Evolutionary conservation across 2,888 invertebrate genomes (phyloP), one percentile per base, ranked within the genome.

Genomic region (Ormyrus thymus): DNA sequence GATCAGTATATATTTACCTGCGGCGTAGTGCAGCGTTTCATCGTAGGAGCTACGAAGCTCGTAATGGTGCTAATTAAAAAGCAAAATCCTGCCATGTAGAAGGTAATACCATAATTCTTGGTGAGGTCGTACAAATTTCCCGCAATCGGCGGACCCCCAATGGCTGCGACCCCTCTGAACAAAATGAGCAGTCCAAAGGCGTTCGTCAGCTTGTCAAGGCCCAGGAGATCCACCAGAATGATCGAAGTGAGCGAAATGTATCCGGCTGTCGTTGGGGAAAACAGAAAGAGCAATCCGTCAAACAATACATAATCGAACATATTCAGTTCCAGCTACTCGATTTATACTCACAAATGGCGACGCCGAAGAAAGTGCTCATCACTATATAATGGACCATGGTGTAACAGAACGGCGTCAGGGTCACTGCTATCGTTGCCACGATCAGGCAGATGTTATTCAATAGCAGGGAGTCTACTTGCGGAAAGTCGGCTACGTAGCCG

Each of bases 161-260:
- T 96, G 15, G 97, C 96, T 6, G 99, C 97, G 56, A 96, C 95
- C 68, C 99, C 99, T 88, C 99, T 95, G 92, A 98, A 97, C 84
- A 99, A 91, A 86, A 98, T 98, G 76, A 99, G 92, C 82, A 99
- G 92, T 10, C 99, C 99, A 91, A 99, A 99, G 65, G 98, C 98
- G 90, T 97, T 99, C 65, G 99, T 99, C 84, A 99, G 91, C 89
- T 96, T 96, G 89, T 98, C 98, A 88, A 99, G 92, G 1, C 99
- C 99, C 66, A 99, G 93, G 55, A 99, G 92, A 90, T 99, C 98
- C 84, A 98, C 98, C 81, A 99, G 93, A 88, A 99, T 98, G 88
- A 99, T 98, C 68, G 99, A 99, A 59, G 99, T 99, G 79, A 99
- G 92, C 9, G 98, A 98, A 87, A 99, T 98, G 91, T 97, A 99